A percentile compares a stretch with the other conserved stretches of the same genome.
These are phyloP conservation scores for Aphelenchoides besseyi DNA, from an alignment of 1,140 invertebrate genomes.

Conservation along the genomic window DNA sequence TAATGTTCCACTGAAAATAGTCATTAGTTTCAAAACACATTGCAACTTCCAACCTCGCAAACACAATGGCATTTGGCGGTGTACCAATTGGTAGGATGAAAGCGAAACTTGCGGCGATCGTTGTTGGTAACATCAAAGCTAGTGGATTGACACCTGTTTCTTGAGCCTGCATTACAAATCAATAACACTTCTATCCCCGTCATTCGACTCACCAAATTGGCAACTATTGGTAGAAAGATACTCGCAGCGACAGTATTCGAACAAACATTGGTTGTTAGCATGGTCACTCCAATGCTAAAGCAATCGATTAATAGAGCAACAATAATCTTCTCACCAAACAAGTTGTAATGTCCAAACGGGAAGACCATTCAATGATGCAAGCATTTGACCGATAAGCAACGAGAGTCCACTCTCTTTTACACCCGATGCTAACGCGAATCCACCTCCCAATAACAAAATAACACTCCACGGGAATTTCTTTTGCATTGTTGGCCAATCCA, in stretches of 20 bases:
- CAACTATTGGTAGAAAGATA: slow-evolving; percentile 44
- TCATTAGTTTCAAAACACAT: slow-evolving; percentile 70
- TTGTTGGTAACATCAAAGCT: slow-evolving; percentile 65
- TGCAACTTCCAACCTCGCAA: slow-evolving; percentile 65
- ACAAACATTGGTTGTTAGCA: slow-evolving; percentile 43
- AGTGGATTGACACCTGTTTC: slow-evolving; percentile 64
- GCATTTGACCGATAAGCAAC: slow-evolving; percentile 24
- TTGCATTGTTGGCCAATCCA: slow-evolving; percentile 53
- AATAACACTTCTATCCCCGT: background rate
- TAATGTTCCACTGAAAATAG: slow-evolving; percentile 71
- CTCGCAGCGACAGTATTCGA: slow-evolving; percentile 40
- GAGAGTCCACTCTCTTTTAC: slow-evolving; percentile 41
- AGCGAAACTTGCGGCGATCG: slow-evolving; percentile 64
- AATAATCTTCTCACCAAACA: too few relatives aligned
- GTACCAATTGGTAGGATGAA: slow-evolving; percentile 72
- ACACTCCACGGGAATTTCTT: slow-evolving; percentile 43
- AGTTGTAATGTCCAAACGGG: slow-evolving; percentile 30
- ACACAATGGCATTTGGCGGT: slow-evolving; percentile 87
- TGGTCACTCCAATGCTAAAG: slow-evolving; percentile 26
- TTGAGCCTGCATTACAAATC: slow-evolving; percentile 31
- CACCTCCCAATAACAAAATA: slow-evolving; percentile 40
- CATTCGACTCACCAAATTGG: too few relatives aligned
- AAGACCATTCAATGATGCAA: slow-evolving; percentile 20
- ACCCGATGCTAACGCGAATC: slow-evolving; percentile 39
- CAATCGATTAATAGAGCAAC: too few relatives aligned